These are phyloP conservation scores for Pseudotriccus pelzelni DNA, from an alignment of 2,797 vertebrate species.

Conservation along the genomic window DNA sequence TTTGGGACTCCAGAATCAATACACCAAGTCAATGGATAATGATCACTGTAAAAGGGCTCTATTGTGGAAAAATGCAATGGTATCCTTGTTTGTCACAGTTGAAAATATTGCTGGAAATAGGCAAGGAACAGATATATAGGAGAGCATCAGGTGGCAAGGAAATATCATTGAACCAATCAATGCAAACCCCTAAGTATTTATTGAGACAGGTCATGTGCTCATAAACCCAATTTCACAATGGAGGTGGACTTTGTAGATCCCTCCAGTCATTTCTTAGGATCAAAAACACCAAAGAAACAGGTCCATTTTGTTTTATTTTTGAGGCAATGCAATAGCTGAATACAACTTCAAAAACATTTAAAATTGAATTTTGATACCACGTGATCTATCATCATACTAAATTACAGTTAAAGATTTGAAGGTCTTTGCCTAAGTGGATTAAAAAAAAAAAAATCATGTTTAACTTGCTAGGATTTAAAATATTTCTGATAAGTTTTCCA, in stretches of 20 bases:
- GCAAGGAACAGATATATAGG: neutral
- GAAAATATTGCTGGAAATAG: neutral
- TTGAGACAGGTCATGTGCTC: neutral
- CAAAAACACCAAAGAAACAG: neutral
- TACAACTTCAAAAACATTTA: neutral
- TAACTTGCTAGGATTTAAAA: slow-evolving; percentile 1
- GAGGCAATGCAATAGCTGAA: neutral
- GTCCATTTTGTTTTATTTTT: neutral
- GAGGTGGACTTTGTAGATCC: neutral
- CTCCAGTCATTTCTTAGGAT: neutral
- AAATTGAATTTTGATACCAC: neutral
- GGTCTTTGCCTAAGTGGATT: slow-evolving; percentile 6
- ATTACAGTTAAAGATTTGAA: slow-evolving; percentile 11
- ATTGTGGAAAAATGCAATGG: neutral
- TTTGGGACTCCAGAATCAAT: slow-evolving; percentile 31
- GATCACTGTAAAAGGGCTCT: neutral
- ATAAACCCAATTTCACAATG: neutral
- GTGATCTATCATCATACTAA: neutral
- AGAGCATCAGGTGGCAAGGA: neutral
- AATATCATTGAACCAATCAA: neutral
- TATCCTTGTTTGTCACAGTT: slow-evolving; percentile 39
- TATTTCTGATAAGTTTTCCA: neutral
- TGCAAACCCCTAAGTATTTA: neutral
- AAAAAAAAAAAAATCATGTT: neutral
- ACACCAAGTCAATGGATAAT: slow-evolving; percentile 3